Conservation (phyloP, 2,888 invertebrate genomes). For the Hedychridium roseum region DNA sequence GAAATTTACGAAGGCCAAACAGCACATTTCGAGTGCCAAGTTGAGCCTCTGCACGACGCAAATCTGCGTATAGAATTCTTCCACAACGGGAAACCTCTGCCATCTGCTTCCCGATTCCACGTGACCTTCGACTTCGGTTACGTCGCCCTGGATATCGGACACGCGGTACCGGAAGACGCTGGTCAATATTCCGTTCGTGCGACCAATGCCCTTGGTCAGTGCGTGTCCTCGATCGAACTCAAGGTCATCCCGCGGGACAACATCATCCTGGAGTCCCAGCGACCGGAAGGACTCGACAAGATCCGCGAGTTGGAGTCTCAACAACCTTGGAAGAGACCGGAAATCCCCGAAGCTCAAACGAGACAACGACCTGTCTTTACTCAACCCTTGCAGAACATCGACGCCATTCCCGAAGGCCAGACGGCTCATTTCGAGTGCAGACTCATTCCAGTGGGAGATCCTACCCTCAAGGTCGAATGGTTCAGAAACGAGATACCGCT, state of each 20-base stretch:
- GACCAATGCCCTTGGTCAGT: constrained; percentile 90
- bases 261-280: constrained; percentile 88
- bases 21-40: constrained; percentile 95
- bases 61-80: constrained; percentile 90
- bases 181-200: constrained; percentile 95
- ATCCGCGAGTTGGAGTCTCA: constrained; percentile 87
- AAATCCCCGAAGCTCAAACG: constrained; percentile 82
- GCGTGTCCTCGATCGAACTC: constrained; percentile 82
- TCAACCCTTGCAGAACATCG: constrained; percentile 91
- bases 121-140: constrained; percentile 98
- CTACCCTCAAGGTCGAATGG: constrained; percentile 93
- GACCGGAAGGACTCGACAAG: constrained; percentile 94
- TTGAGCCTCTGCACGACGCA: constrained; percentile 89
- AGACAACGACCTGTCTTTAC: constrained; percentile 94
- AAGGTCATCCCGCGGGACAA: constrained; percentile 84
- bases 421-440: constrained; percentile 96
- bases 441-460: constrained; percentile 93
- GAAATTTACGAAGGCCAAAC: constrained; percentile 91
- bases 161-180: constrained; percentile 93
- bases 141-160: constrained; percentile 92
- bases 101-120: constrained; percentile 90
- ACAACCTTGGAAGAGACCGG: constrained; percentile 80
- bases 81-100: constrained; percentile 90
- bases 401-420: constrained; percentile 85
- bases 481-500: constrained; percentile 91